Evolutionary conservation across 1,140 invertebrate species (phyloP).

Genomic region (Whitmania pigra): DNA sequence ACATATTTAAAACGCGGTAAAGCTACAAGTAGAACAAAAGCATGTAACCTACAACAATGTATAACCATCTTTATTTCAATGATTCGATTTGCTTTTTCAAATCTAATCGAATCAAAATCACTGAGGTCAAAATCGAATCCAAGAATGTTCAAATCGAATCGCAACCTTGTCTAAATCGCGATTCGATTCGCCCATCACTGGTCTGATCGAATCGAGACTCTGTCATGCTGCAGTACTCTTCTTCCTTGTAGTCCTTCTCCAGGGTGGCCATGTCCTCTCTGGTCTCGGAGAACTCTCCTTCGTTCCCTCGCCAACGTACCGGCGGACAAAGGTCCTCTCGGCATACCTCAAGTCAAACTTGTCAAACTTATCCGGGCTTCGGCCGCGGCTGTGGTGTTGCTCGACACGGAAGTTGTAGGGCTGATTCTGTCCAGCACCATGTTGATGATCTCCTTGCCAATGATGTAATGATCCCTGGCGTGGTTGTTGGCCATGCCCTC

Average conservation of each 20-base stretch:
- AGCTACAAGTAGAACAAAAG: no score
- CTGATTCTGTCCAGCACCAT: conserved; percentile 40
- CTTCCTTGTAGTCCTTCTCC: conserved; percentile 57
- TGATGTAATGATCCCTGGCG: conserved; percentile 43
- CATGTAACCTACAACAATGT: no score
- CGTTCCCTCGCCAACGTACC: conserved; percentile 33
- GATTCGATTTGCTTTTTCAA: no score
- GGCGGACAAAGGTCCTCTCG: conserved; percentile 42
- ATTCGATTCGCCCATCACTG: no score
- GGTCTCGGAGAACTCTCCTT: conserved; percentile 59
- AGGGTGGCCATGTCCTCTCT: conserved; percentile 57
- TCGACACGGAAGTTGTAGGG: conserved; percentile 59
- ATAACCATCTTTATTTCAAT: no score
- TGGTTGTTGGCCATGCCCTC: conserved; percentile 59
- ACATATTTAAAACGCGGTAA: no score
- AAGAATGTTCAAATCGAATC: no score
- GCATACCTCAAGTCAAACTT: conserved; percentile 46
- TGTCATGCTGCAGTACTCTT: no score
- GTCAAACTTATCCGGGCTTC: conserved; percentile 28
- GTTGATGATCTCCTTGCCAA: conserved; percentile 45
- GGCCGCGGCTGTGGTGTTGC: conserved; percentile 64
- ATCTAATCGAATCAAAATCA: no score
- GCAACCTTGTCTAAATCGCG: no score
- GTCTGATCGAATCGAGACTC: no score
- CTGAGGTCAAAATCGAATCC: no score